Base-by-base conservation (phyloP, 2,888 invertebrate species). In the Drosophila subsilvestris region DNA sequence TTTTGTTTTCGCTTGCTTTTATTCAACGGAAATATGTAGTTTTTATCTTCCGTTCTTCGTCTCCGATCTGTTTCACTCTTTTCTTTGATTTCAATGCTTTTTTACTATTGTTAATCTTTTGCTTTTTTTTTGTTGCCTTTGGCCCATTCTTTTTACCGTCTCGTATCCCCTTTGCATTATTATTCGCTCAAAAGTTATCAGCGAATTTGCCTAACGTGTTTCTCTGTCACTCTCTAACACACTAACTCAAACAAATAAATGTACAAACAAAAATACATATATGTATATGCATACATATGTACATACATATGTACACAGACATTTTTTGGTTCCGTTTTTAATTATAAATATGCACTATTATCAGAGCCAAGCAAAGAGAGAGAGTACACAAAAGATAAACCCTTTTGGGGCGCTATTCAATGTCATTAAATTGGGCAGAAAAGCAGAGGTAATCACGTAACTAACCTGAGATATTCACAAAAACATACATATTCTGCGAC, bases 11-110 rank as follows among this genome's bases (percentile, higher is more conserved):
- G 61, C 55, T 68, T 49, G 67, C 47, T 72, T 73, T 63, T 60
- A 60, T 71, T 56, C 63, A 67, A 71, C 81, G 81, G 80, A 81
- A 86, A 82, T 75, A 22, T 22, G 22, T 22, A 77, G 80, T 82
- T 86, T 81, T 81, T 80, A 83, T 86, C 83, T 37, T 37, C 37
- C 37, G 37, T 77, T 18, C 68, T 60, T 53, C 49, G 63, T 61
- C 72, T 76, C 55, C 45, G 22, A 53, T 63, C 68, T 71, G 54
- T 54, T 17, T 32, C 51, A 18, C 18, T 51, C 68, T 59, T 42
- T 69, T 49, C 48, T 49, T 63, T 62, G 48, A 55, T 69, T 67
- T 53, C 17, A 37, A 47, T 32, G 22, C 14, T 55, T 29, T 29
- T 49, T 27, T 25, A 5, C 20, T 25, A 12, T 42, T 22, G 45